Evolutionary conservation across 2,888 invertebrate genomes (phyloP), one percentile per base, ranked within the genome.

Genomic region (Euphydryas editha): DNA sequence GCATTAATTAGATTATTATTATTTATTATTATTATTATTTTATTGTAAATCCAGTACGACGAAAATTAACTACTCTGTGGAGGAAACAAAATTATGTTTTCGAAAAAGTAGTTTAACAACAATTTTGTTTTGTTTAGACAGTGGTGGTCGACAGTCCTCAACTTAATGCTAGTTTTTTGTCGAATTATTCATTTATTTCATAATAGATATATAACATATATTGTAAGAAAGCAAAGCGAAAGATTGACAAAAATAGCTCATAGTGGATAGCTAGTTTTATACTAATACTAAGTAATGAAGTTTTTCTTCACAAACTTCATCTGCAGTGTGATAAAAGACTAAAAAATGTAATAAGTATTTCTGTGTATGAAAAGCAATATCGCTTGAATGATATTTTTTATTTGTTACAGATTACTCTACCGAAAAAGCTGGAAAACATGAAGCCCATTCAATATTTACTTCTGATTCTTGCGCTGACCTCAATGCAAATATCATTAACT

Each of bases 391-490:
- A 71, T 30, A 60, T 70, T 69, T 70, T 72, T 83, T 85, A 75
- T 81, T 90, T 88, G 86, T 92, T 92, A 70, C 90, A 92, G 92
- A 81, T 83, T 78, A 42, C 37, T 75, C 80, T 75, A 24, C 49
- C 21, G 24, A 80, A 74, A 79, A 77, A 76, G 72, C 72, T 78
- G 77, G 80, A 78, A 78, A 79, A 80, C 81, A 92, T 92, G 92
- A 86, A 90, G 86, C 85, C 86, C 81, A 81, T 90, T 77, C 86
- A 92, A 89, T 92, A 91, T 92, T 92, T 92, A 84, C 90, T 92
- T 76, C 79, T 92, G 78, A 88, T 90, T 85, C 85, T 92, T 74
- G 90, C 87, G 77, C 85, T 92, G 87, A 89, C 91, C 86, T 90
- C 88, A 77, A 87, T 88, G 84, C 92, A 92, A 90, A 92, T 92